Evolutionary conservation across 2,113 vertebrate species (phyloP).

Genomic region (Limnothrissa miodon): DNA sequence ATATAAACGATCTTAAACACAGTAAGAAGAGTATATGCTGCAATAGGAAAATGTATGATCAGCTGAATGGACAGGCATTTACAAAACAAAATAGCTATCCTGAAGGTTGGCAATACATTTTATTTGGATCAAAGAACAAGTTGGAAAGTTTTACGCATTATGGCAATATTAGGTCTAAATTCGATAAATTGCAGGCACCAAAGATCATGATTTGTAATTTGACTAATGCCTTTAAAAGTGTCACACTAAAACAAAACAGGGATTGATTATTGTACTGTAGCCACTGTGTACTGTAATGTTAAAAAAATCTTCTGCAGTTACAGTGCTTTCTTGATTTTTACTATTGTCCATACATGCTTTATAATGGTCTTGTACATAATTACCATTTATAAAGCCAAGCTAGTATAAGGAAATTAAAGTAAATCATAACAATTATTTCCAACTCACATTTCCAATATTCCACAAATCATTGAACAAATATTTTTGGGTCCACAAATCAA

Average conservation of each 20-base stretch:
- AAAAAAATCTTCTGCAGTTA: conserved; percentile 6
- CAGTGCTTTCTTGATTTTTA: neutral
- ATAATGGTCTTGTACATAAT: neutral
- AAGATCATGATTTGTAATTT: neutral
- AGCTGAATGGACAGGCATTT: conserved; percentile 2
- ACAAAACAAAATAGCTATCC: neutral
- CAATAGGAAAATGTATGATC: neutral
- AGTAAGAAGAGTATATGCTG: neutral
- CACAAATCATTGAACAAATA: neutral
- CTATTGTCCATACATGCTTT: neutral
- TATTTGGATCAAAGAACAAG: neutral
- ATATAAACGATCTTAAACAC: conserved; percentile 5
- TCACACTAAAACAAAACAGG: neutral
- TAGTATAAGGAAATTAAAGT: too few species aligned
- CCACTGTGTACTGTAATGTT: neutral
- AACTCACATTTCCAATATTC: neutral
- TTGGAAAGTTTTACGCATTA: neutral
- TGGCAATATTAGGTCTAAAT: neutral
- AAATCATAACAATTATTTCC: too few species aligned
- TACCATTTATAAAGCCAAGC: neutral
- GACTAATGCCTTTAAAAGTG: neutral
- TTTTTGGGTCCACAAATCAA: too few species aligned
- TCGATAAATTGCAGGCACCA: neutral
- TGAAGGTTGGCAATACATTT: neutral
- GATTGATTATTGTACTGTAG: neutral